These are phyloP conservation scores for Diplodus puntazzo DNA, from an alignment of 2,797 vertebrate species.

Conservation along the genomic window DNA sequence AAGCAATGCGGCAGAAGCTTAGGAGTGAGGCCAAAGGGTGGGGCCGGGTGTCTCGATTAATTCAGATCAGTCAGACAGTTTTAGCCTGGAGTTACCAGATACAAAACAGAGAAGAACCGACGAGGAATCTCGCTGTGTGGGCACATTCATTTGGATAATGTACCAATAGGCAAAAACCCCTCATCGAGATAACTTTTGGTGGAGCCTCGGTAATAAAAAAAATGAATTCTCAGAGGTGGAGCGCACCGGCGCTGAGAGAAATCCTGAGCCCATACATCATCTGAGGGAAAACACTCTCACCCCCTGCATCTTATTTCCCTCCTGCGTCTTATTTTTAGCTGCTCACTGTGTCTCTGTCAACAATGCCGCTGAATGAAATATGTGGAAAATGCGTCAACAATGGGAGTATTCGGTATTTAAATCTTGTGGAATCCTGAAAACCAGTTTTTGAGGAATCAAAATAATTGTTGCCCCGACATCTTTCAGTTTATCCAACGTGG, in stretches of 20 bases:
- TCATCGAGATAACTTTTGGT: neutral
- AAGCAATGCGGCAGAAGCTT: slow-evolving; percentile 69
- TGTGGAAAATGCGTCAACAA: slow-evolving; percentile 1
- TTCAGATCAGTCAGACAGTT: slow-evolving; percentile 30
- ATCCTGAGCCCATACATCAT: slow-evolving; percentile 48
- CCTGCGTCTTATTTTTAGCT: slow-evolving; percentile 44
- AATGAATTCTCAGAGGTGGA: slow-evolving; percentile 21
- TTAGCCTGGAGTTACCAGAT: slow-evolving; percentile 43
- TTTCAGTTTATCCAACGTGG: neutral
- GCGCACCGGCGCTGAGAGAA: slow-evolving; percentile 14
- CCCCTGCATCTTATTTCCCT: slow-evolving; percentile 16
- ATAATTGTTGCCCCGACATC: neutral
- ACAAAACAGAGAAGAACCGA: neutral
- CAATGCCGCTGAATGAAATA: slow-evolving; percentile 25
- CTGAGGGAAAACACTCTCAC: slow-evolving; percentile 28
- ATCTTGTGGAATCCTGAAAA: neutral
- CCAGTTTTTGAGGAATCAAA: neutral
- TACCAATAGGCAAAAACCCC: slow-evolving; percentile 6
- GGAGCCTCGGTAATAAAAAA: neutral
- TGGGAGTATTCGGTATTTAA: neutral
- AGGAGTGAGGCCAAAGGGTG: slow-evolving; percentile 46
- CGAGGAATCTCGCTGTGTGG: slow-evolving; percentile 35
- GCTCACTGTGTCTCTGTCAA: slow-evolving; percentile 21
- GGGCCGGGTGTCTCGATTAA: slow-evolving; percentile 53
- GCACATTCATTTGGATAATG: slow-evolving; percentile 33